Conservation (phyloP, 2,797 vertebrate species). For the Pangasius larnaudii region DNA sequence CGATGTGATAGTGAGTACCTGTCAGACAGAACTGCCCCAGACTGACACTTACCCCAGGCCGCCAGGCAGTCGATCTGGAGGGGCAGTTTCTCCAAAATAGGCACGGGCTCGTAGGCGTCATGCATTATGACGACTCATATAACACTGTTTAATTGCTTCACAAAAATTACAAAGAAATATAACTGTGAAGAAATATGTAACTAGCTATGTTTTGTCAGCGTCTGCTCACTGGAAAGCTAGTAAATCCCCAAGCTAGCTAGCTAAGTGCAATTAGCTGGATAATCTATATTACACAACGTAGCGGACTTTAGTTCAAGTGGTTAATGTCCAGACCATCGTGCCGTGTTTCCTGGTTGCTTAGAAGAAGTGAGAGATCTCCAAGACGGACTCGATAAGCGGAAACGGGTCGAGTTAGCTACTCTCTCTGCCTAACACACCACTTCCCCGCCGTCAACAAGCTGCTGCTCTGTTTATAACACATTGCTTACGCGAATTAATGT, state of each 20-base stretch:
- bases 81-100: conserved; percentile 94
- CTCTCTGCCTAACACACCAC: neutral
- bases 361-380: neutral
- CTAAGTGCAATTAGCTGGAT: neutral
- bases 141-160: neutral
- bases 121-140: conserved; percentile 80
- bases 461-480: neutral
- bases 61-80: conserved; percentile 96
- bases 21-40: neutral
- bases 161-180: neutral
- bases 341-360: too few species aligned
- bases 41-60: conserved; percentile 88
- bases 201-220: neutral
- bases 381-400: neutral
- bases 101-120: conserved; percentile 93
- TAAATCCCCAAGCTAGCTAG: neutral
- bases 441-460: conserved; percentile 15
- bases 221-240: neutral
- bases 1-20: neutral
- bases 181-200: neutral
- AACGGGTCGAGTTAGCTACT: neutral
- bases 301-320: neutral
- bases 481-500: neutral
- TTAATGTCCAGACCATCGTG: neutral
- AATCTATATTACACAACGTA: neutral